Conservation (phyloP, 2,113 vertebrate species). For the Cyrtonyx montezumae region DNA sequence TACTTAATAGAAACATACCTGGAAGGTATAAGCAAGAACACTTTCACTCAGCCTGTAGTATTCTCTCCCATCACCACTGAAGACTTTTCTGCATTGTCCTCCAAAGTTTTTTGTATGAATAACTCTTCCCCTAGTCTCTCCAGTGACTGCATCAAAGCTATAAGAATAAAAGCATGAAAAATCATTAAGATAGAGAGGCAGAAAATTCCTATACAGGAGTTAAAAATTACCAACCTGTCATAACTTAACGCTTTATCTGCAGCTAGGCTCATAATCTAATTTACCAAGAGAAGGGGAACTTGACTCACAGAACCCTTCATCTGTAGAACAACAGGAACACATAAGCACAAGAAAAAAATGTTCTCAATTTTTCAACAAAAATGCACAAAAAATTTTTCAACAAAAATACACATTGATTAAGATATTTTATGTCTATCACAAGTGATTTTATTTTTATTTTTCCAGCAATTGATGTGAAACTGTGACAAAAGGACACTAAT, state of each 20-base stretch:
- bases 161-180: not conserved
- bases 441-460: slow-evolving; percentile 17
- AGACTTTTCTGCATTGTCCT: slow-evolving; percentile 91
- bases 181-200: not conserved
- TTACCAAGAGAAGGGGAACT: not conserved
- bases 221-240: not conserved
- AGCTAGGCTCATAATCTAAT: not conserved
- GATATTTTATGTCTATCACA: slow-evolving; percentile 20
- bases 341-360: not conserved
- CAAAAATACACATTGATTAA: not conserved
- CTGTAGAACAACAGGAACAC: not conserved
- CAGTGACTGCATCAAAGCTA: slow-evolving; percentile 83
- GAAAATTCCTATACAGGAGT: not conserved
- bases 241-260: not conserved
- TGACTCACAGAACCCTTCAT: not conserved
- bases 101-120: slow-evolving; percentile 91
- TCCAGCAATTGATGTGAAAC: slow-evolving; percentile 14
- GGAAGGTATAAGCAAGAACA: slow-evolving; percentile 88
- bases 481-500: not conserved
- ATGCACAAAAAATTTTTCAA: not conserved
- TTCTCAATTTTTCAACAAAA: not conserved
- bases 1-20: slow-evolving; percentile 77
- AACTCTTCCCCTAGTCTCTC: slow-evolving; percentile 79
- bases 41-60: slow-evolving; percentile 88
- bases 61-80: slow-evolving; percentile 79